phyloP scores from a whole-genome alignment of 2,113 vertebrate genomes.

The Festucalex cinctus region DNA sequence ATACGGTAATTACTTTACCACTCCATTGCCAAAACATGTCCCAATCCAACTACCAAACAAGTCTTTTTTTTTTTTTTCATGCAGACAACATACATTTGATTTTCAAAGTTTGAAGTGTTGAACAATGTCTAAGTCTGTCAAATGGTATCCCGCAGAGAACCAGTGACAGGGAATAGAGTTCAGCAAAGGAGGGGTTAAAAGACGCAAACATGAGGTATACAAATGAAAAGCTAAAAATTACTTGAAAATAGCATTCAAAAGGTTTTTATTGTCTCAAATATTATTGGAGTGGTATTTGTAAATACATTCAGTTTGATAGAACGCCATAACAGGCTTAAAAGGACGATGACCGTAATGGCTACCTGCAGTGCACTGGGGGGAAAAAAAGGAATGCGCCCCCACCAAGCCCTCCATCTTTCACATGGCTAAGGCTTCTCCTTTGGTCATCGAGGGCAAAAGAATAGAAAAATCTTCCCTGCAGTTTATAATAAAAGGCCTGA shows the following conservation, averaged over 20 bases:
- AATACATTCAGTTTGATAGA: constrained; percentile 28
- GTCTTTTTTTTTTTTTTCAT: constrained; percentile 49
- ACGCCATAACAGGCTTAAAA: constrained; percentile 48
- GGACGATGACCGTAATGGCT: constrained; percentile 64
- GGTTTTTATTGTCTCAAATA: not conserved
- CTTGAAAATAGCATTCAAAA: constrained; percentile 33
- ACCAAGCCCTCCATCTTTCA: constrained; percentile 59
- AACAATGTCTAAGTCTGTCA: constrained; percentile 83
- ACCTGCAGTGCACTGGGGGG: constrained; percentile 65
- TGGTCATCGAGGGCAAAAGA: constrained; percentile 57
- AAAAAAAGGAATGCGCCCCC: constrained; percentile 52
- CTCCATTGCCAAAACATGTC: constrained; percentile 8
- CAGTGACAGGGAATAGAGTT: constrained; percentile 64
- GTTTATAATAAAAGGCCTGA: constrained; percentile 85
- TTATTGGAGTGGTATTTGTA: constrained; percentile 10
- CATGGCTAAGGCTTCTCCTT: constrained; percentile 40
- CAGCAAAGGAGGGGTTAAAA: constrained; percentile 35
- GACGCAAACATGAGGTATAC: constrained; percentile 28
- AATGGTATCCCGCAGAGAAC: constrained; percentile 89
- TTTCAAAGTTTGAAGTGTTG: constrained; percentile 86
- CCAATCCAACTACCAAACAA: constrained; percentile 46
- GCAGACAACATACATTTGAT: constrained; percentile 81
- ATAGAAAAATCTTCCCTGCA: constrained; percentile 80
- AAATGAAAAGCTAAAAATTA: constrained; percentile 39
- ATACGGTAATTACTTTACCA: not conserved